Percentiles rank a stretch among this genome's conserved stretches.
Evolutionary conservation across 1,140 invertebrate species (phyloP).

Genomic region (Cotesia chilonis): DNA sequence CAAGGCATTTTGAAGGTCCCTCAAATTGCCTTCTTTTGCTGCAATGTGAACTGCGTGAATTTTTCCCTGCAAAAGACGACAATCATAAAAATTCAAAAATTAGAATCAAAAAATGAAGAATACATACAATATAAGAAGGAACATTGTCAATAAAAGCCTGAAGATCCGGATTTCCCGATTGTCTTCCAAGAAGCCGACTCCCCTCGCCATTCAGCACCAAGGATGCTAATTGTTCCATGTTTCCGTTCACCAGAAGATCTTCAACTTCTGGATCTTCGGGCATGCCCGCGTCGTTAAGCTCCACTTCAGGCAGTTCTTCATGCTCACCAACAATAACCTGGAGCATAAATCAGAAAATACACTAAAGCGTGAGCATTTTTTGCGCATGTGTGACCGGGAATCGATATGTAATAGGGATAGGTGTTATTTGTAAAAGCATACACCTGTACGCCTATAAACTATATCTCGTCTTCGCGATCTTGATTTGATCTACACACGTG

Average conservation of each 20-base stretch:
- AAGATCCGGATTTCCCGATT: slow-evolving; percentile 80
- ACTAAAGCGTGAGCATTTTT: slow-evolving; percentile 41
- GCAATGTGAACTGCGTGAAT: slow-evolving; percentile 88
- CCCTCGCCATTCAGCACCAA: slow-evolving; percentile 88
- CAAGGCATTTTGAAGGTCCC: slow-evolving; percentile 84
- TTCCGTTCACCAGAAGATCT: slow-evolving; percentile 76
- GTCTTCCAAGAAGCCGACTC: slow-evolving; percentile 76
- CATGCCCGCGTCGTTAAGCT: slow-evolving; percentile 49
- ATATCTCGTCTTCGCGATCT: too few species aligned
- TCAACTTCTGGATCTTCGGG: slow-evolving; percentile 68
- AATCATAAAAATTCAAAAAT: not conserved
- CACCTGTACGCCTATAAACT: too few species aligned
- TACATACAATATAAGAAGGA: slow-evolving; percentile 83
- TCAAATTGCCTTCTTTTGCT: slow-evolving; percentile 83
- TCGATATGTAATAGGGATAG: too few species aligned
- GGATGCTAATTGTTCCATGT: slow-evolving; percentile 89
- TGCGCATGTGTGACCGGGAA: slow-evolving; percentile 49
- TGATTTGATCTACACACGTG: too few species aligned
- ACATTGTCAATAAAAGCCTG: slow-evolving; percentile 91
- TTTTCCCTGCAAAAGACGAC: slow-evolving; percentile 73
- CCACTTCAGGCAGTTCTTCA: slow-evolving; percentile 49
- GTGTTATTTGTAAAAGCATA: too few species aligned
- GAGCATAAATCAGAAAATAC: not conserved
- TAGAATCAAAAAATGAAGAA: not conserved
- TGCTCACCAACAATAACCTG: slow-evolving; percentile 56